Conservation (phyloP, 2,888 invertebrate species). For the Diarsia rubi region DNA sequence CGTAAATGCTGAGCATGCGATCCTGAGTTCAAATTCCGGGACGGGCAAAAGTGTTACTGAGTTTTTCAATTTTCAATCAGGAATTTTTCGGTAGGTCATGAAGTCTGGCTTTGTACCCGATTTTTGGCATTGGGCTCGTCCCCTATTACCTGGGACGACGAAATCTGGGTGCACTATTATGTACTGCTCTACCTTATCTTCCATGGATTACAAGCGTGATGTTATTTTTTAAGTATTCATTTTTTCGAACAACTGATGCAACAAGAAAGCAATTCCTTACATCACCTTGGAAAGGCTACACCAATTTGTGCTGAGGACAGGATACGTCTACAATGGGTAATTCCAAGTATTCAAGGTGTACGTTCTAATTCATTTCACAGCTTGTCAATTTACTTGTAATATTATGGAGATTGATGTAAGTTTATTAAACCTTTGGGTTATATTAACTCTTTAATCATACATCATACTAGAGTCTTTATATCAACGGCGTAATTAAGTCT, state of each 20-base stretch:
- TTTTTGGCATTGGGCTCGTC: too few relatives aligned
- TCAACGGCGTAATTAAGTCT: slow-evolving; percentile 14
- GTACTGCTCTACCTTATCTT: too few relatives aligned
- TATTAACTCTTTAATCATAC: slow-evolving; percentile 25
- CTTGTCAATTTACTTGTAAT: neutral
- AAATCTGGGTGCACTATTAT: too few relatives aligned
- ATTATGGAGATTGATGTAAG: slow-evolving; percentile 29
- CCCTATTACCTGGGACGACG: too few relatives aligned
- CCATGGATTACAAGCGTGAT: too few relatives aligned
- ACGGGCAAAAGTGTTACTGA: too few relatives aligned
- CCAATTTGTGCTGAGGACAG: slow-evolving; percentile 37
- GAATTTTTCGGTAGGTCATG: too few relatives aligned
- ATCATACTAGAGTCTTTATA: slow-evolving; percentile 2
- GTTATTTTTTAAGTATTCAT: neutral
- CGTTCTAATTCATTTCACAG: slow-evolving; percentile 44
- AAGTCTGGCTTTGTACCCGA: too few relatives aligned
- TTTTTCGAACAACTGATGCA: neutral
- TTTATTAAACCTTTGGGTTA: neutral
- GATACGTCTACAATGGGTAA: slow-evolving; percentile 41
- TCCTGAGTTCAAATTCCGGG: too few relatives aligned
- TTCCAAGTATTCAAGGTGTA: slow-evolving; percentile 41
- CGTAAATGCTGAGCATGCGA: too few relatives aligned
- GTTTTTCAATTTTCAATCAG: too few relatives aligned
- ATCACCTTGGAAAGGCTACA: slow-evolving; percentile 29
- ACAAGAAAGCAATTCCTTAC: neutral